Base-by-base conservation (phyloP, 2,888 invertebrate species). In the Rhagium mordax region DNA sequence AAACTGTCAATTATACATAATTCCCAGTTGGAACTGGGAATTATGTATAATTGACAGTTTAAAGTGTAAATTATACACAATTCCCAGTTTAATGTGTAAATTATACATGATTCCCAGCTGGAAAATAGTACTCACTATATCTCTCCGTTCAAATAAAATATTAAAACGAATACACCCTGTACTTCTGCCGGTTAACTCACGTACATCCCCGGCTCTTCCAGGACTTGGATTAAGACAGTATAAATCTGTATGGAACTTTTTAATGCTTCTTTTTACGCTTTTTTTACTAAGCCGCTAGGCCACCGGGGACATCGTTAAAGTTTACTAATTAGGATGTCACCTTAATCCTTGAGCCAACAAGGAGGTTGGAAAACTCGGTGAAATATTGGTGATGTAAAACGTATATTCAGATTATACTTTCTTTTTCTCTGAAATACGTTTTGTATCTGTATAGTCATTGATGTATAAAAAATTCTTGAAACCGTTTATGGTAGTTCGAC, bases 291-390 rank as follows among this genome's bases (percentile, higher is more conserved):
- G 73, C 74, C 64, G 62, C 68, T 55, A 51, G 65, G 70, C 75
- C 78, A 70, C 76, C 70, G 66, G 79, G 80, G 82, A 81, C 81
- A 81, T 83, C 83, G 80, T 83, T 83, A 83, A 82, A 82, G 80
- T 79, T 82, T 79, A 80, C 82, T 83, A 83, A 83, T 83, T 83
- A 82, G 81, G 74, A 81, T 79, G 80, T 80, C 79, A 80, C 79
- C 82, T 81, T 76, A 81, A 82, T 75, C 77, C 77, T 74, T 75
- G 55, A 75, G 74, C 68, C 74, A 75, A 74, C 77, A 74, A 60
- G 55, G 67, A 55, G 74, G 74, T 70, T 71, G 71, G 57, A 70
- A 74, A 75, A 77, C 75, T 70, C 74, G 66, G 60, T 72, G 71
- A 73, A 69, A 74, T 76, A 69, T 72, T 76, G 65, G 65, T 24